phyloP scores from a whole-genome alignment of 2,797 vertebrate genomes.

The Eulemur albifrons region DNA sequence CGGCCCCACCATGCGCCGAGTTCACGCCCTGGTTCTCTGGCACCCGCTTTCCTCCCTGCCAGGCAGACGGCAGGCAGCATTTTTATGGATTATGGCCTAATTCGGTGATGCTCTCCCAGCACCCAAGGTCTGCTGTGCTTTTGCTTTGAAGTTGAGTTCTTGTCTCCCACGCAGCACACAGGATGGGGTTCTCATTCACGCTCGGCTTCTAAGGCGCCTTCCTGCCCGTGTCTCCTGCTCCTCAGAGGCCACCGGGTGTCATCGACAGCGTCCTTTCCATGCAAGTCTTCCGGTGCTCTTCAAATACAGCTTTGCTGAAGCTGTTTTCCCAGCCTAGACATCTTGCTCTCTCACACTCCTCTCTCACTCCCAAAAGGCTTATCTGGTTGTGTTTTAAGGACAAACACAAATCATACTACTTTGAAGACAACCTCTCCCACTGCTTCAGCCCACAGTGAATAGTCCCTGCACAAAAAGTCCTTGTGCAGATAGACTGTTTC shows the following conservation, averaged over 20 bases:
- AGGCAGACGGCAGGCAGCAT: neutral
- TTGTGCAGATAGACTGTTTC: neutral
- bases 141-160: neutral
- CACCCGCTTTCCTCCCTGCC: neutral
- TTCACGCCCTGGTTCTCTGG: accelerated
- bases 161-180: neutral
- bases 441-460: too few species aligned
- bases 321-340: neutral
- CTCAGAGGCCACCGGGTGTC: neutral
- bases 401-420: neutral
- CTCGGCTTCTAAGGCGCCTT: neutral
- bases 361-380: neutral
- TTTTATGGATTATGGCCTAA: accelerated
- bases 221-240: accelerated
- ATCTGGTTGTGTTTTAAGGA: neutral
- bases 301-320: neutral
- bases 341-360: neutral
- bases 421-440: neutral
- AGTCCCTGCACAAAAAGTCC: neutral
- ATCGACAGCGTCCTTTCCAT: neutral
- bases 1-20: accelerated
- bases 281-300: neutral
- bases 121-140: neutral
- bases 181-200: accelerated
- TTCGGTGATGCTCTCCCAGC: accelerated